Evolutionary conservation across 1,140 invertebrate species (phyloP).

Genomic region (Sweltsa coloradensis): DNA sequence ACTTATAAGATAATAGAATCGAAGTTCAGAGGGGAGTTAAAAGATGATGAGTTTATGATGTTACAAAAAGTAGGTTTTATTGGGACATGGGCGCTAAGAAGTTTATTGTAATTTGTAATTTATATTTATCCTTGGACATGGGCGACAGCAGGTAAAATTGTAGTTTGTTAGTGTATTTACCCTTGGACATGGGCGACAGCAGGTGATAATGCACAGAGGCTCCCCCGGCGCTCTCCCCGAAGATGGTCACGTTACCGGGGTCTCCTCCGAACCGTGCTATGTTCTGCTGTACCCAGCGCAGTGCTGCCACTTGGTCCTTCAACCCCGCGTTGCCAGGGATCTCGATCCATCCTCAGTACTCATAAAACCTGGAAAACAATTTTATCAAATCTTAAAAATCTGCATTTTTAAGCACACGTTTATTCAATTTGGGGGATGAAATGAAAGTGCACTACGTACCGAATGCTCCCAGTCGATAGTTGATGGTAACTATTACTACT

Average conservation of each 20-base stretch:
- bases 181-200: conserved; percentile 12
- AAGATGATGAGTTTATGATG: no score
- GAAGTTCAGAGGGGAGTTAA: no score
- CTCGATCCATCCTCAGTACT: conserved; percentile 17
- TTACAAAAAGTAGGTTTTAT: no score
- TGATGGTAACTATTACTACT: conserved; percentile 52
- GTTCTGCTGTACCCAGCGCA: conserved; percentile 31
- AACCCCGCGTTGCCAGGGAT: conserved; percentile 27
- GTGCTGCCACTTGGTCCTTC: conserved; percentile 28
- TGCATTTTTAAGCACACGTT: no score
- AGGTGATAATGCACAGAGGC: conserved; percentile 10
- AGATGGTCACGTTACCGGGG: conserved; percentile 15
- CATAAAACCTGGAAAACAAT: conserved; percentile 18
- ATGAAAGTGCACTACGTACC: no score
- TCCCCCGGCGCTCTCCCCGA: conserved; percentile 19
- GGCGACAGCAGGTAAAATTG: no score
- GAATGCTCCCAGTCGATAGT: conserved; percentile 54
- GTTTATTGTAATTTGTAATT: no score
- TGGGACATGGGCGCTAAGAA: no score
- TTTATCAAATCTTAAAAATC: background rate
- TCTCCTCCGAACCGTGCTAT: conserved; percentile 26
- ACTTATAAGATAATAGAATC: no score
- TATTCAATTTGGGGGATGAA: no score
- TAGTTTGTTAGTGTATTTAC: conserved; percentile 11
- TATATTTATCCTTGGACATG: no score